Conservation (phyloP, 2,888 invertebrate genomes). For the Acleris emargana region DNA sequence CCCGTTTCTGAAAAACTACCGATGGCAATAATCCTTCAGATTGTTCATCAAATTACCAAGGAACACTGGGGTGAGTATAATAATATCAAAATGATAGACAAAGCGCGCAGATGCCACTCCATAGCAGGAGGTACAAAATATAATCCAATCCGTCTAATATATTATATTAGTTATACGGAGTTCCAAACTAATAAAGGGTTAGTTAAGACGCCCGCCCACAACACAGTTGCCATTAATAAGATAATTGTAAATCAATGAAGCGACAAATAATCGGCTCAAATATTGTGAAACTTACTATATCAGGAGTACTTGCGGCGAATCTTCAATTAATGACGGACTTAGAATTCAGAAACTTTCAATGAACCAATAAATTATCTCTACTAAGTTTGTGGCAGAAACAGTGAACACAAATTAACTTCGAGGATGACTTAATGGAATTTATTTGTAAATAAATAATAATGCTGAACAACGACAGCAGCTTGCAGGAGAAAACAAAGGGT, state of each 20-base stretch:
- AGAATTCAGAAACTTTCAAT: conserved; percentile 62
- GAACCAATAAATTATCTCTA: conserved; percentile 62
- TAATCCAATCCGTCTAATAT: conserved; percentile 29
- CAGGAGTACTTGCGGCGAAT: conserved; percentile 54
- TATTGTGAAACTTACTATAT: conserved; percentile 61
- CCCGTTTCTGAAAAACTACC: too few relatives aligned
- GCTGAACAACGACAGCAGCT: conserved; percentile 12
- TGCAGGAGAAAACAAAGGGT: conserved; percentile 26
- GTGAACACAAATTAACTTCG: conserved; percentile 51
- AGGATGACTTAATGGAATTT: conserved; percentile 46
- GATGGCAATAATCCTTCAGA: not conserved
- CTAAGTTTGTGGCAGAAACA: conserved; percentile 45
- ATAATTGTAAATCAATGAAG: conserved; percentile 61
- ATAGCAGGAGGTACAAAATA: conserved; percentile 22
- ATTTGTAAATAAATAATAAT: conserved; percentile 42
- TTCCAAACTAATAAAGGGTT: conserved; percentile 45
- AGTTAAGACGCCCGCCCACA: conserved; percentile 39
- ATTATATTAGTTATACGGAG: conserved; percentile 32
- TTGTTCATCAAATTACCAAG: conserved; percentile 12
- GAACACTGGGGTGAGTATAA: conserved; percentile 8
- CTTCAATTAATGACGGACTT: conserved; percentile 69
- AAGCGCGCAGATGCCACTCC: conserved; percentile 11
- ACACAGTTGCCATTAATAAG: conserved; percentile 50
- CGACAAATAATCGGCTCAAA: conserved; percentile 65
- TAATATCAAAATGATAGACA: conserved; percentile 15